Base-by-base conservation (phyloP, 2,888 invertebrate species). In the Cheilosia impressa region DNA sequence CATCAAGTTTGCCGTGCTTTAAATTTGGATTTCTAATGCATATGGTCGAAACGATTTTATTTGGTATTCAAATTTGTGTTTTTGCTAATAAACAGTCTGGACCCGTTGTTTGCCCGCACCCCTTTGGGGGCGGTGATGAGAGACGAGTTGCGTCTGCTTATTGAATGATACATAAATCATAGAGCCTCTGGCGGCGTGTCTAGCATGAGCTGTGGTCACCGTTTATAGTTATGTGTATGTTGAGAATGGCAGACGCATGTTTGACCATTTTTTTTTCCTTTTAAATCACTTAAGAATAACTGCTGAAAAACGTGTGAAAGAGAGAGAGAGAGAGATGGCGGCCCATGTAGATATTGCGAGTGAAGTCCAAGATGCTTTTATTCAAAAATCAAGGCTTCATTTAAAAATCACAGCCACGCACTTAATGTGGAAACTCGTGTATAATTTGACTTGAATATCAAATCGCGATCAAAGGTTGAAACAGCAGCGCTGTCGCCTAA, bases 11-110 rank as follows among this genome's bases (percentile, higher is more conserved):
- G 71, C 63, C 63, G 53, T 27, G 52, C 58, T 45, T 17, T 24
- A 79, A 65, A 79, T 79, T 79, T 79, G 72, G 65, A 72, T 79
- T 79, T 79, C 79, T 79, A 79, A 71, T 71, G 72, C 72, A 71
- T 72, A 72, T 78, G 55, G 47, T 55, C 62, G 57, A 69, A 69
- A 62, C 68, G 52, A 69, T 77, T 62, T 47, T 47, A 78, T 78
- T 78, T 78, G 77, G 77, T 78, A 78, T 78, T 78, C 77, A 69
- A 55, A 78, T 76, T 77, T 57, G 27, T 69, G 24, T 53, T 53
- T 68, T 68, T 69, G 62, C 60, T 53, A 60, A 68, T 77, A 62
- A 77, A 62, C 55, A 78, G 77, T 78, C 77, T 78, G 77, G 55
- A 41, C 65, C 62, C 62, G 69, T 78, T 69, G 22, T 45, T 24